Base-by-base conservation (phyloP, 2,113 vertebrate genomes). In the Mesoclemmys tuberculata region DNA sequence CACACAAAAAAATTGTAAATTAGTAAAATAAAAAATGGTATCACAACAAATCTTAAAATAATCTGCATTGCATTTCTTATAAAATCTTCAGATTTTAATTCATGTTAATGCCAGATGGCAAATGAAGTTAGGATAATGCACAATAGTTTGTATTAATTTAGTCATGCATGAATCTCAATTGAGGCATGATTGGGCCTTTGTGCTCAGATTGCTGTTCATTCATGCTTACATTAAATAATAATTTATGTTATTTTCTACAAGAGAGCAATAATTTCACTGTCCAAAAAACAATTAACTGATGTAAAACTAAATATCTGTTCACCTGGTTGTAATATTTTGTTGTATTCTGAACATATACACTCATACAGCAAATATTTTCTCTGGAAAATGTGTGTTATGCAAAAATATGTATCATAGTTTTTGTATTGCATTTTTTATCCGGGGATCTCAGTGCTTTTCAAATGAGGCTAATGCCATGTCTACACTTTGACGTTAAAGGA, bases 31-130 rank as follows among this genome's bases (percentile, higher is more conserved):
- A 85, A 92, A 94, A 92, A 92, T 8, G 89, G 12, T 7, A 48
- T 81, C 71, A 93, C 68, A 95, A 92, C 80, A 49, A 92, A 79
- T 61, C 51, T 8, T 79, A 46, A 14, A 86, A 54, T 41, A 88
- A 89, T 80, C 13, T 56, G 41, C n/a, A 31, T 89, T 64, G n/a
- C 56, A 1, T 41, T 89, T 86, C 74, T 87, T 6, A 31, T 90
- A 88, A 94, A 88, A 18, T 93, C 64, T 7, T 22, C 74, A 87
- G 77, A 90, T 87, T 80, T 46, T 95, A 96, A 87, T 55, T 58
- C 85, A 75, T 12, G 24, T 81, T 87, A 90, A 78, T 41, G 85
- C 68, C 44, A 92, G 88, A 41, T 68, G 41, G 92, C 38, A 93
- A 82, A 51, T 41, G 56, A 54, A 74, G 52, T 95, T 87, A 90